Conservation (phyloP, 2,888 invertebrate genomes). For the Tiphia femorata region DNA sequence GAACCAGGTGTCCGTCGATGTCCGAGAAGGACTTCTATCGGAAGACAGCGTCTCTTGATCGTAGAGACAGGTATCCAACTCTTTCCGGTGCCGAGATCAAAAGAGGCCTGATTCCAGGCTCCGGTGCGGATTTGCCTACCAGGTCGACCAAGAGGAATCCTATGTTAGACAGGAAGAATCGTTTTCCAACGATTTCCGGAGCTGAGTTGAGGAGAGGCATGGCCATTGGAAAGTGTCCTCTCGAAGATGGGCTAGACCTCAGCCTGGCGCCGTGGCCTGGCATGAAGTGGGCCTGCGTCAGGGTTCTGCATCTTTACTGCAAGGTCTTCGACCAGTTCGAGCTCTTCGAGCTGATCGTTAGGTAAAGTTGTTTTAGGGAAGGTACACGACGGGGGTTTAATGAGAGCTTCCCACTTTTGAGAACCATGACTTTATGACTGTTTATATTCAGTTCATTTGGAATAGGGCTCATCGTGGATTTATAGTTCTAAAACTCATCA, state of each 20-base stretch:
- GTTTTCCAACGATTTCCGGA: slow-evolving; percentile 62
- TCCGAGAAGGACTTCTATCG: slow-evolving; percentile 63
- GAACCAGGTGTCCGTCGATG: slow-evolving; percentile 59
- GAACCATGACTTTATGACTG: no score
- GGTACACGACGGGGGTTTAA: slow-evolving; percentile 7
- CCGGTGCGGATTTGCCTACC: slow-evolving; percentile 17
- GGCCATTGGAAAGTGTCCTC: slow-evolving; percentile 67
- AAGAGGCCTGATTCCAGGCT: slow-evolving; percentile 38
- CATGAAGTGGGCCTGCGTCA: slow-evolving; percentile 84
- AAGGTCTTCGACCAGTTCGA: slow-evolving; percentile 88
- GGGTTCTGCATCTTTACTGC: slow-evolving; percentile 87
- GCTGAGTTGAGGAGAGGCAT: slow-evolving; percentile 59
- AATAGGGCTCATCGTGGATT: no score
- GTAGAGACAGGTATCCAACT: slow-evolving; percentile 62
- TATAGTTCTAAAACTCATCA: no score
- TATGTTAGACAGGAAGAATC: slow-evolving; percentile 61
- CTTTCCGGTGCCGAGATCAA: slow-evolving; percentile 61
- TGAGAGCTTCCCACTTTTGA: no score
- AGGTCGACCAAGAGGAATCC: slow-evolving; percentile 48
- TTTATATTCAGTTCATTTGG: no score
- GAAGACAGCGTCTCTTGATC: slow-evolving; percentile 58
- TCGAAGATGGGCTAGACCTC: slow-evolving; percentile 55
- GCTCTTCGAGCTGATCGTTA: slow-evolving; percentile 83
- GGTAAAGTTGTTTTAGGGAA: no score
- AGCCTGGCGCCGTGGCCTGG: slow-evolving; percentile 82